Evolutionary conservation across 1,140 invertebrate species (phyloP).

Genomic region (Platyura marginata): DNA sequence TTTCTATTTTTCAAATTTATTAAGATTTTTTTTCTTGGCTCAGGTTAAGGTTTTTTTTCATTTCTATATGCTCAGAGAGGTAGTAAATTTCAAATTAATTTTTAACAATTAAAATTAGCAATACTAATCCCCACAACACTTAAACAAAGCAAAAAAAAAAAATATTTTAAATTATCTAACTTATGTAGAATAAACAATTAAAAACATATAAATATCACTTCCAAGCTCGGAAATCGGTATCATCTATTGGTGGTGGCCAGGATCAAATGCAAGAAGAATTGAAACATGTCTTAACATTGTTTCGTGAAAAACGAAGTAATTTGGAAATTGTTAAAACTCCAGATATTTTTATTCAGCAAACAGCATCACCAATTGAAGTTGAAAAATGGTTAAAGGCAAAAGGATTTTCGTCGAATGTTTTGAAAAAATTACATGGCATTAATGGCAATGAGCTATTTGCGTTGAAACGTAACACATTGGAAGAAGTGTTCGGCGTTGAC

Average conservation of each 20-base stretch:
- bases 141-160: no score
- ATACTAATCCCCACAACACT: no score
- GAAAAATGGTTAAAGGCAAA: constrained; percentile 56
- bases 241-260: constrained; percentile 6
- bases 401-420: constrained; percentile 44
- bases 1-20: no score
- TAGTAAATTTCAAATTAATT: no score
- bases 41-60: no score
- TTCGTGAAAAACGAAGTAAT: constrained; percentile 33
- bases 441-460: constrained; percentile 51
- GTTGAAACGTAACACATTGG: constrained; percentile 39
- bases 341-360: constrained; percentile 47
- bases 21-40: no score
- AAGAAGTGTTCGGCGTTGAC: constrained; percentile 42
- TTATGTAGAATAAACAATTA: no score
- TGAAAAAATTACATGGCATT: constrained; percentile 41
- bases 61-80: no score
- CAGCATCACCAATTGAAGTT: constrained; percentile 43
- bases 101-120: no score
- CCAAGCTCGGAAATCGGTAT: neutral
- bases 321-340: constrained; percentile 48
- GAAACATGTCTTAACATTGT: constrained; percentile 37
- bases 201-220: no score
- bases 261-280: constrained; percentile 49
- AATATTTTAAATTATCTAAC: no score